Evolutionary conservation across 2,113 vertebrate genomes (phyloP), one percentile per base, ranked within the genome.

Genomic region (Picathartes gymnocephalus): DNA sequence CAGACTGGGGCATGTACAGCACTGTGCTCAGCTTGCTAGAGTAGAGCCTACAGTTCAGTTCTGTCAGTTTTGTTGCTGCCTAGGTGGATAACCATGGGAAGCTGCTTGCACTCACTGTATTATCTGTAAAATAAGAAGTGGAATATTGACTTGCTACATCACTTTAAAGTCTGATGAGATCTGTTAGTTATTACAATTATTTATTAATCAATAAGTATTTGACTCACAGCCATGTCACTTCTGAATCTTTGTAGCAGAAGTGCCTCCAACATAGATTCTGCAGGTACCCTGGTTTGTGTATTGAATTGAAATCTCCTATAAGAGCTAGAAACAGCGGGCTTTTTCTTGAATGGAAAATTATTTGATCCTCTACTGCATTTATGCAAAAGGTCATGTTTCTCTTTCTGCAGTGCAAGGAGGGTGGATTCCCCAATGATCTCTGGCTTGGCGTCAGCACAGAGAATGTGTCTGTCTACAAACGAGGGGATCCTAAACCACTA

Each of bases 341-440:
- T 73, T 84, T 79, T 31, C 35, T 78, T 83, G 25, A 77, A 61
- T 65, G 42, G 47, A 39, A 73, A 37, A 37, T n/a, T 3, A 31
- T 51, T 79, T 82, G 47, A 53, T 90, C 6, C 9, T 87, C 58
- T 20, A 33, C 13, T 72, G n/a, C 22, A 54, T 79, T 79, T 80
- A 35, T 51, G 12, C 18, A 81, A 45, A 62, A 78, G 11, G n/a
- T 69, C 9, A 13, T 51, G 30, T 85, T 87, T 77, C 83, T 81
- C 45, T 94, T 96, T 86, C 66, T 90, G 14, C 86, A 99, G 99
- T 99, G 99, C 97, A 99, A 99, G 95, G 99, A 99, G 78, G 99
- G 99, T 7, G 99, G 99, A 35, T 99, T 99, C 95, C 99, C 99
- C 85, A 98, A 98, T 35, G 98, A 99, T 57, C 98, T 99, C 76